Conservation (phyloP, 1,140 invertebrate species). For the Helicoverpa armigera region DNA sequence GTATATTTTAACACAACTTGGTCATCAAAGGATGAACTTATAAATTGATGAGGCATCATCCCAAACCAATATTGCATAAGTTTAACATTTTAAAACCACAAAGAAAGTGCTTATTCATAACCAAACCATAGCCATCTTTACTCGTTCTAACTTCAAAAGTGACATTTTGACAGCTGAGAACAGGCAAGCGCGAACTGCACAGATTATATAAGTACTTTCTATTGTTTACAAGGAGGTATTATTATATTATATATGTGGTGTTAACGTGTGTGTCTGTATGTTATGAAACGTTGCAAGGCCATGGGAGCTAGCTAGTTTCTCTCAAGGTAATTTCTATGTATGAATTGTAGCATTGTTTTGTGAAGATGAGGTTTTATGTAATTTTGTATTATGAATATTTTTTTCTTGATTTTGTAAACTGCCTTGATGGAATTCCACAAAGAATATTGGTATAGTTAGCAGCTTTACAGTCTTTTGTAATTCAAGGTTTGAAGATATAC, state of each 20-base stretch:
- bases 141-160: slow-evolving; percentile 10
- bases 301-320: slow-evolving; percentile 10
- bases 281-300: slow-evolving; percentile 29
- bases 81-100: neutral
- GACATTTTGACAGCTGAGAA: slow-evolving; percentile 46
- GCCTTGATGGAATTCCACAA: neutral
- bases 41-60: neutral
- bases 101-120: slow-evolving; percentile 8
- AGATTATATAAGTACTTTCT: slow-evolving; percentile 63
- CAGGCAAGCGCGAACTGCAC: slow-evolving; percentile 31
- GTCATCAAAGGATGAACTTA: no score
- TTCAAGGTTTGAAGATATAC: no score
- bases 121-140: neutral
- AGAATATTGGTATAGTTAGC: no score
- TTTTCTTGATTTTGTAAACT: neutral
- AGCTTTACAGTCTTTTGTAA: no score
- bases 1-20: no score
- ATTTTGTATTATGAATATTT: neutral
- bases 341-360: slow-evolving; percentile 12
- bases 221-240: slow-evolving; percentile 57
- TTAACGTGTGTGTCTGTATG: neutral
- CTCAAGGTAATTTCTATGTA: slow-evolving; percentile 13
- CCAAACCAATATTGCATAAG: neutral
- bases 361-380: neutral
- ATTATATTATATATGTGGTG: slow-evolving; percentile 36